Conservation (phyloP, 2,888 invertebrate genomes). For the Vanessa cardui region DNA sequence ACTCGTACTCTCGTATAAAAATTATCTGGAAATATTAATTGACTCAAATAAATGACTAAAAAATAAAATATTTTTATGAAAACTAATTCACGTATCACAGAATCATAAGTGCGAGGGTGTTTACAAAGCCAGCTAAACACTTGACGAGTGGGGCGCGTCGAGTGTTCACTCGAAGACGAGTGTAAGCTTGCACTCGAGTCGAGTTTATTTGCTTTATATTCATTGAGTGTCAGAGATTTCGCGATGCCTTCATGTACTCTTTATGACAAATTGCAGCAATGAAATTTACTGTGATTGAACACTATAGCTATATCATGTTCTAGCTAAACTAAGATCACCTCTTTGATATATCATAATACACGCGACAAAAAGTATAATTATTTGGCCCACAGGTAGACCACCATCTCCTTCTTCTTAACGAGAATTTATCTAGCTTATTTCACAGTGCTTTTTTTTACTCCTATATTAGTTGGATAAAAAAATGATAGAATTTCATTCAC, state of each 20-base stretch:
- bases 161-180: constrained; percentile 58
- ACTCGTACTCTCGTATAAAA: background rate
- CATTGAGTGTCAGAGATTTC: constrained; percentile 53
- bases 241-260: constrained; percentile 41
- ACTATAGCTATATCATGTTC: too few species aligned
- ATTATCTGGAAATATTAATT: background rate
- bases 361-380: too few species aligned
- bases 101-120: constrained; percentile 60
- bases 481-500: too few species aligned
- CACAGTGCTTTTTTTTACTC: too few species aligned
- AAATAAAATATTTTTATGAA: constrained; percentile 44
- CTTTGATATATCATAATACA: too few species aligned
- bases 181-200: constrained; percentile 65
- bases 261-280: constrained; percentile 8
- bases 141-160: constrained; percentile 54
- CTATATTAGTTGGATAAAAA: too few species aligned
- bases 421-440: too few species aligned
- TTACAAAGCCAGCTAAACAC: constrained; percentile 72
- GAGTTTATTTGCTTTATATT: constrained; percentile 71
- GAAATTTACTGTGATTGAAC: too few species aligned
- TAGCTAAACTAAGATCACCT: too few species aligned
- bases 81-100: constrained; percentile 54
- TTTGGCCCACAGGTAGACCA: background rate
- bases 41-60: constrained; percentile 39
- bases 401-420: background rate